Base-by-base conservation (phyloP, 2,888 invertebrate genomes). In the Dendrolimus houi region DNA sequence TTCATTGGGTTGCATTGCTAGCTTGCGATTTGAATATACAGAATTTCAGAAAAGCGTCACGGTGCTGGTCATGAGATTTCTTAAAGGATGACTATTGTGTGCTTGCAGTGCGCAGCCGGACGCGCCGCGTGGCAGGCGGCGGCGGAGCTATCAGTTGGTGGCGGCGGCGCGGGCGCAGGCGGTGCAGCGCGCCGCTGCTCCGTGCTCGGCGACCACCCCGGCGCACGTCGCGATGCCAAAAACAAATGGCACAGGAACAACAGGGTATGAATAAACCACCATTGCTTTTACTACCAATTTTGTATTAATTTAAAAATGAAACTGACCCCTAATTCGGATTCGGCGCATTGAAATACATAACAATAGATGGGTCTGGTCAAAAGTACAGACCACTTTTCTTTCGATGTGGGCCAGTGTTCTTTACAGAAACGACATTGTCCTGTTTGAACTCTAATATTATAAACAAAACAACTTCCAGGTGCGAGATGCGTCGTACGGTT, bases 211-310 rank as follows among this genome's bases (percentile, higher is more conserved):
- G 94, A 94, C 88, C 94, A 94, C 79, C 94, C 94, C 74, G 92
- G 93, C 78, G 87, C 89, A 52, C 67, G 88, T 53, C 72, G 79
- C 55, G 84, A 81, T 72, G 74, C 69, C 54, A 69, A 81, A 64
- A 92, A 94, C 91, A 96, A 96, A 94, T 96, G 96, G 96, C 95
- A 96, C 92, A 95, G 96, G 86, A 93, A 95, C 87, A 96, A 96
- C 92, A 93, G 96, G 93, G 96, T 96, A 92, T 47, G 60, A 8
- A 10, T 13, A 7, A 52, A 42, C 12, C 8, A 52, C 47, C 53
- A 12, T n/a, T 12, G 1, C 91, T 63, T 60, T 29, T 41, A 47
- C 55, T 42, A 13, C 59, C 13, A 53, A 2, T n/a, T 7, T 53
- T 53, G 13, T 12, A 13, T 9, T 53, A 1, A 53, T 14, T 53